These are phyloP conservation scores for Microplitis demolitor DNA, from an alignment of 1,140 invertebrate genomes.

Conservation along the genomic window DNA sequence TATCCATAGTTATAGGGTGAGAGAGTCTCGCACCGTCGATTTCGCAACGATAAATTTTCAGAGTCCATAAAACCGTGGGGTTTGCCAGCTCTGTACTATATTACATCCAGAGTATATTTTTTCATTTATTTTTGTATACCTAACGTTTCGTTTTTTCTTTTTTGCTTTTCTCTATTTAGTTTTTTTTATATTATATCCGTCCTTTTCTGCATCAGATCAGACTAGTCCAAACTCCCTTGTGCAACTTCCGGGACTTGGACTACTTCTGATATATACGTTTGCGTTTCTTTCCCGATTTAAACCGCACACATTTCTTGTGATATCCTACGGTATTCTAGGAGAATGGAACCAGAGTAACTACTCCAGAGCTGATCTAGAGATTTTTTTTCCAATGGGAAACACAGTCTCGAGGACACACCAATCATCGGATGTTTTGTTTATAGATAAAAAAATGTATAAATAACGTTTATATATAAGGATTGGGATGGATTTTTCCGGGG, in stretches of 20 bases:
- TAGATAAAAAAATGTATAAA: no score
- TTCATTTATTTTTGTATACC: neutral
- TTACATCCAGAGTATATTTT: slow-evolving; percentile 7
- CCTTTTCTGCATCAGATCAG: no score
- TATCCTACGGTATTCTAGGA: neutral
- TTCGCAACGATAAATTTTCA: slow-evolving; percentile 37
- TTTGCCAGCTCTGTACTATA: slow-evolving; percentile 19
- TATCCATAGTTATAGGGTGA: neutral
- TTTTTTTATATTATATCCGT: slow-evolving; percentile 9
- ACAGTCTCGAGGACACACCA: neutral
- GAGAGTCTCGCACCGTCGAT: slow-evolving; percentile 20
- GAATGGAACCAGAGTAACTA: no score
- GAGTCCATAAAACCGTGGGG: slow-evolving; percentile 37
- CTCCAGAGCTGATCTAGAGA: neutral
- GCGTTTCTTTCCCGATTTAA: neutral
- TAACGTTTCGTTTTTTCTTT: neutral
- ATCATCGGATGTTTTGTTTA: neutral
- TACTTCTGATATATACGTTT: neutral
- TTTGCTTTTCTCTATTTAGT: slow-evolving; percentile 19
- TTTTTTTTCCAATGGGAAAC: neutral
- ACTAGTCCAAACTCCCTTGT: no score
- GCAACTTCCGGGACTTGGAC: no score
- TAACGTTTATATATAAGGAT: no score
- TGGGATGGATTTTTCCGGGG: no score
- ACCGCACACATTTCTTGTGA: neutral